These are phyloP conservation scores for Yponomeuta sedellus DNA, from an alignment of 2,888 invertebrate species.

Conservation along the genomic window DNA sequence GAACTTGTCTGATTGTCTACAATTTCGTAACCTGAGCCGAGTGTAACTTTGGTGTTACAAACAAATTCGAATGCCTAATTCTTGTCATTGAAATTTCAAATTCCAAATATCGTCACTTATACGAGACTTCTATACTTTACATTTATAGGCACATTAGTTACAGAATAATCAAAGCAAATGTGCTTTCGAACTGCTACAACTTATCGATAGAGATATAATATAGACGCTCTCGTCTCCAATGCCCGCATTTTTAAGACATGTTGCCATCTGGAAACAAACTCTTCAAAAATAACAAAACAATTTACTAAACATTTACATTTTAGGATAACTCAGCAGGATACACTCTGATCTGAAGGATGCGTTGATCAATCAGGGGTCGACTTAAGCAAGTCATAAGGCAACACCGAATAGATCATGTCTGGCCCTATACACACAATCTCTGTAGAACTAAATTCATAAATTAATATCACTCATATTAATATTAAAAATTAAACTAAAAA, in stretches of 20 bases:
- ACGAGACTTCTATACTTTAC: conserved; percentile 72
- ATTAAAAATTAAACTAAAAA: conserved; percentile 58
- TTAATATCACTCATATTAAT: conserved; percentile 69
- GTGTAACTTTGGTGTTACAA: no score
- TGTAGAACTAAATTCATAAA: conserved; percentile 69
- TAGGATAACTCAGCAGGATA: conserved; percentile 50
- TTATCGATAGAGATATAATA: conserved; percentile 45
- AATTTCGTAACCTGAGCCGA: no score
- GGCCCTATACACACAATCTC: conserved; percentile 36
- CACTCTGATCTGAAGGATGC: conserved; percentile 37
- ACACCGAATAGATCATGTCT: conserved; percentile 58
- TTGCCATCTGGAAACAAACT: conserved; percentile 45
- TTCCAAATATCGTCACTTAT: conserved; percentile 61
- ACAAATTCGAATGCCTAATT: conserved; percentile 27
- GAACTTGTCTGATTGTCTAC: no score
- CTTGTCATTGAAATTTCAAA: conserved; percentile 46
- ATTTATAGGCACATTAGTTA: conserved; percentile 76
- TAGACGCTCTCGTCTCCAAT: conserved; percentile 58
- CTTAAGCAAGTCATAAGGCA: conserved; percentile 61
- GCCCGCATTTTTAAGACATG: conserved; percentile 64
- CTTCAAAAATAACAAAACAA: conserved; percentile 52
- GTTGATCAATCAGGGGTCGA: conserved; percentile 46
- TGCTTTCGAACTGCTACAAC: conserved; percentile 71
- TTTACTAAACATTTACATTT: conserved; percentile 58
- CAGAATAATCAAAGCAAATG: conserved; percentile 69